These are phyloP conservation scores for Lepidurus arcticus DNA, from an alignment of 1,140 invertebrate species.

Conservation along the genomic window DNA sequence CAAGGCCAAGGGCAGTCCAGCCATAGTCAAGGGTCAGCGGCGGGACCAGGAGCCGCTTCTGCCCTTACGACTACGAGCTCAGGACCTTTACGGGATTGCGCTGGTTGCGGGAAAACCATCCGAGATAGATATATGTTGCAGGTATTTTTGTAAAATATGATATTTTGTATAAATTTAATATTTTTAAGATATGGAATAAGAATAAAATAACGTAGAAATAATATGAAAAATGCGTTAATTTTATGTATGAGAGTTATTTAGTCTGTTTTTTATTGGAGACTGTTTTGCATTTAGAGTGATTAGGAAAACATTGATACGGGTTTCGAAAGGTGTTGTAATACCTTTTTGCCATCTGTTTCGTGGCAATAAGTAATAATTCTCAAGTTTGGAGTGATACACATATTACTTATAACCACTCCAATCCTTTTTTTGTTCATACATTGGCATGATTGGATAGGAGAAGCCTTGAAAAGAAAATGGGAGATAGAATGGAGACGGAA, in stretches of 20 bases:
- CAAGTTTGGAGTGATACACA: background rate
- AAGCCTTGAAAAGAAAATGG: background rate
- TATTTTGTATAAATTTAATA: too few relatives aligned
- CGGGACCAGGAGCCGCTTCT: too few relatives aligned
- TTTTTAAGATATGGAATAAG: background rate
- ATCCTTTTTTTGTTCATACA: background rate
- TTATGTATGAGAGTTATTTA: background rate
- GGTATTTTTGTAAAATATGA: conserved; percentile 32
- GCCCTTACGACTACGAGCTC: background rate
- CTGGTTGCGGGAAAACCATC: conserved; percentile 49
- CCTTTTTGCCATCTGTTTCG: background rate
- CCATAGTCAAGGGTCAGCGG: too few relatives aligned
- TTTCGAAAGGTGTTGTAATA: background rate
- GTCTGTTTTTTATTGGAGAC: background rate
- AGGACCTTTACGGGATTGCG: conserved; percentile 39
- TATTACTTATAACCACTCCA: background rate
- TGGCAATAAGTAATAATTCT: conserved; percentile 5
- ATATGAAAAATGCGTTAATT: too few relatives aligned
- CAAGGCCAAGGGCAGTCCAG: background rate
- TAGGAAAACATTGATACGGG: background rate
- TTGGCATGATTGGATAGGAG: too few relatives aligned
- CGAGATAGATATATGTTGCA: conserved; percentile 45
- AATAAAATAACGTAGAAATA: too few relatives aligned
- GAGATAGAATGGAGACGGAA: background rate
- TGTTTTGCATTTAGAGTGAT: background rate